These are phyloP conservation scores for Hippoglossus stenolepis DNA, from an alignment of 2,113 vertebrate genomes.

Conservation along the genomic window DNA sequence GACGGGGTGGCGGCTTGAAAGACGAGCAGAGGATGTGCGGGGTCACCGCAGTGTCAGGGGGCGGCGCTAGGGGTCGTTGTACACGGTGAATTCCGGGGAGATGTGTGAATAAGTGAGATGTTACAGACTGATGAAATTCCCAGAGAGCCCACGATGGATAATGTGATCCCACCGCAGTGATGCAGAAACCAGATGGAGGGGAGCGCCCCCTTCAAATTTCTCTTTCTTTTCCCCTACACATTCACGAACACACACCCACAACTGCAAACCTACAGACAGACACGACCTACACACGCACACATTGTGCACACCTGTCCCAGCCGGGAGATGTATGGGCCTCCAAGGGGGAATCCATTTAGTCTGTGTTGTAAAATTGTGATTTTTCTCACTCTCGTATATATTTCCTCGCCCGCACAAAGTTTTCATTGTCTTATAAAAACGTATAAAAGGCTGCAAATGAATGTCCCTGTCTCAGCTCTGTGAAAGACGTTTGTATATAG, in stretches of 20 bases:
- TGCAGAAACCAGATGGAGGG: slow-evolving; percentile 81
- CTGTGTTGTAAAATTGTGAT: slow-evolving; percentile 69
- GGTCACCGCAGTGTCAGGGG: slow-evolving; percentile 55
- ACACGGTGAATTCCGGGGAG: slow-evolving; percentile 46
- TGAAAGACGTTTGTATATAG: background rate
- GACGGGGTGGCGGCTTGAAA: slow-evolving; percentile 5
- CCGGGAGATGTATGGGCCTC: slow-evolving; percentile 62
- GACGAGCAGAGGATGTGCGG: slow-evolving; percentile 37
- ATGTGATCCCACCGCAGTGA: slow-evolving; percentile 73
- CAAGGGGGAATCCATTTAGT: slow-evolving; percentile 68
- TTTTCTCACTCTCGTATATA: slow-evolving; percentile 59
- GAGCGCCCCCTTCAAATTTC: slow-evolving; percentile 36
- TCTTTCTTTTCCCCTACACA: slow-evolving; percentile 30
- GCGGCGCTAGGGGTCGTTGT: slow-evolving; percentile 7
- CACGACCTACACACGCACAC: slow-evolving; percentile 40
- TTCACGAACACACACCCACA: slow-evolving; percentile 39
- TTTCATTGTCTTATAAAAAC: slow-evolving; percentile 50
- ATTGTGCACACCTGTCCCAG: slow-evolving; percentile 66
- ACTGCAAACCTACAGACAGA: slow-evolving; percentile 21
- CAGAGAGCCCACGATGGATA: slow-evolving; percentile 77
- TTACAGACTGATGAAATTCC: slow-evolving; percentile 83
- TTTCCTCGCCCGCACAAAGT: slow-evolving; percentile 39
- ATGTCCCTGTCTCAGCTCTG: background rate
- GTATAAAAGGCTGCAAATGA: slow-evolving; percentile 26
- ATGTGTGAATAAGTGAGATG: slow-evolving; percentile 83